Evolutionary conservation across 2,888 invertebrate genomes (phyloP).

Genomic region (Subacronicta megacephala): DNA sequence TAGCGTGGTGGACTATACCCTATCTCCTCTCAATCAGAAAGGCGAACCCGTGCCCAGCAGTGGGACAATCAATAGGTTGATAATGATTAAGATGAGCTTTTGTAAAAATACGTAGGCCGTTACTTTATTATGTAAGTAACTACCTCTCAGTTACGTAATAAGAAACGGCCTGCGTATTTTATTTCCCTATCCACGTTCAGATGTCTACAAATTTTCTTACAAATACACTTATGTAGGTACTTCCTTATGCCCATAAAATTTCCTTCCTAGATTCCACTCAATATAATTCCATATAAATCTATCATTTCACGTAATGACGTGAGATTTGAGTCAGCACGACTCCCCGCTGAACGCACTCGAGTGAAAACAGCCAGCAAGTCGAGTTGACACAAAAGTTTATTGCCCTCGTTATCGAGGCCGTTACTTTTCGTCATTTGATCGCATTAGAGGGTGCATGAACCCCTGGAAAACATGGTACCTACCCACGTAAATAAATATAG

Average conservation of each 20-base stretch:
- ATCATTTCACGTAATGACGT: slow-evolving; percentile 30
- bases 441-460: slow-evolving; percentile 79
- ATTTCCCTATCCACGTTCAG: too few relatives aligned
- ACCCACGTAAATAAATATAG: slow-evolving; percentile 14
- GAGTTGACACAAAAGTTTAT: slow-evolving; percentile 80
- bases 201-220: too few relatives aligned
- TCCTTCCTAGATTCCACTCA: background rate
- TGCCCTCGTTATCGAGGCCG: slow-evolving; percentile 83
- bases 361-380: slow-evolving; percentile 77
- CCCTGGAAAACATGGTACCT: slow-evolving; percentile 38
- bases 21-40: too few relatives aligned
- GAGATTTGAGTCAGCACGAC: slow-evolving; percentile 46
- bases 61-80: too few relatives aligned
- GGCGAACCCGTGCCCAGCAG: too few relatives aligned
- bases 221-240: background rate
- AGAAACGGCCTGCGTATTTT: too few relatives aligned
- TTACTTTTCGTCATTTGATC: slow-evolving; percentile 87
- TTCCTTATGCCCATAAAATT: slow-evolving; percentile 1
- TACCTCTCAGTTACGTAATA: too few relatives aligned
- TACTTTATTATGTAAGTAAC: too few relatives aligned
- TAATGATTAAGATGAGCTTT: too few relatives aligned
- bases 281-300: slow-evolving; percentile 29
- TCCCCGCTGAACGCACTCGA: slow-evolving; percentile 75
- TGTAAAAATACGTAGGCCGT: too few relatives aligned
- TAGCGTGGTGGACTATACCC: too few relatives aligned